Evolutionary conservation across 2,113 vertebrate genomes (phyloP).

Genomic region (Calypte anna): DNA sequence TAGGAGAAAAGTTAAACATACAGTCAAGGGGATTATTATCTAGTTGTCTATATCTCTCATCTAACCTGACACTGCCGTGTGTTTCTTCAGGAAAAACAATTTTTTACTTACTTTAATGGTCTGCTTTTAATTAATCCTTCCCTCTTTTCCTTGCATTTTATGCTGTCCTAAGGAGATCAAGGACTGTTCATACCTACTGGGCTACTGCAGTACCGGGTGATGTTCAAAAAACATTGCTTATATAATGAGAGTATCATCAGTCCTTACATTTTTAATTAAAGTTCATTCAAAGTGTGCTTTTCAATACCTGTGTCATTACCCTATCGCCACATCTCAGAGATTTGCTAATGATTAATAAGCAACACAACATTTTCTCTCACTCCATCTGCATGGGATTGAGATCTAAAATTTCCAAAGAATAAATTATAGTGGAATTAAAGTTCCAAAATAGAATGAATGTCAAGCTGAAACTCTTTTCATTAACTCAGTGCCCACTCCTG

Average conservation of each 20-base stretch:
- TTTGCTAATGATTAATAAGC: slow-evolving; percentile 18
- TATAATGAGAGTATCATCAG: neutral
- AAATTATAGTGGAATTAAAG: slow-evolving; percentile 37
- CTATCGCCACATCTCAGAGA: neutral
- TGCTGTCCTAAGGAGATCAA: neutral
- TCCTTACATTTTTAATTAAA: slow-evolving; percentile 51
- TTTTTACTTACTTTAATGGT: slow-evolving; percentile 19
- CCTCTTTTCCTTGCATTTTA: slow-evolving; percentile 23
- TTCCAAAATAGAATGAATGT: slow-evolving; percentile 13
- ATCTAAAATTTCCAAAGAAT: slow-evolving; percentile 40
- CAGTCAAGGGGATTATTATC: slow-evolving; percentile 42
- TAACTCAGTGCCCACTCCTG: neutral
- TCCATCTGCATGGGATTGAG: neutral
- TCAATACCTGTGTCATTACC: slow-evolving; percentile 21
- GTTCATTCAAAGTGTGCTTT: slow-evolving; percentile 21
- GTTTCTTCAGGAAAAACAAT: neutral
- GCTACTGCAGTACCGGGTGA: neutral
- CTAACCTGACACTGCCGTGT: slow-evolving; percentile 17
- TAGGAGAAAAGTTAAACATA: slow-evolving; percentile 50
- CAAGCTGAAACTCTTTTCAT: slow-evolving; percentile 41
- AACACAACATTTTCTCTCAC: slow-evolving; percentile 27
- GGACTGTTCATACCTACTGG: slow-evolving; percentile 6
- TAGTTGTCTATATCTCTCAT: slow-evolving; percentile 32
- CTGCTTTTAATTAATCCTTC: slow-evolving; percentile 53
- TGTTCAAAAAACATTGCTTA: slow-evolving; percentile 8